Conservation (phyloP, 2,113 vertebrate genomes). For the Fregetta grallaria region DNA sequence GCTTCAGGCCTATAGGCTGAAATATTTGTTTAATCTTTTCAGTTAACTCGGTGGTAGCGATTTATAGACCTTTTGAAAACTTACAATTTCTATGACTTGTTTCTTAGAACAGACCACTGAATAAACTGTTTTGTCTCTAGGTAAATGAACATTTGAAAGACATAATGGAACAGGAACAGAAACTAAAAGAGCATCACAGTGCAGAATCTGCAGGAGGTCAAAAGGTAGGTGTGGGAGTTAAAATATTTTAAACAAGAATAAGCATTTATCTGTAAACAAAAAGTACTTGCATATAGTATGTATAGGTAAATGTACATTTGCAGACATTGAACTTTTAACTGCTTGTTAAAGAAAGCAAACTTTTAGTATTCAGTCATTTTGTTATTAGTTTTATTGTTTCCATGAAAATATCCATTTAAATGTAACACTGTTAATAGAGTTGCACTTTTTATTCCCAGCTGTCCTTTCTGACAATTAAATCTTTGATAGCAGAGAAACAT, state of each 20-base stretch:
- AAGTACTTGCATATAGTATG: background rate
- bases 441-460: background rate
- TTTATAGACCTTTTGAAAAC: background rate
- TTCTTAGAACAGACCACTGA: background rate
- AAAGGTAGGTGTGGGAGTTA: constrained; percentile 78
- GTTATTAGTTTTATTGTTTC: background rate
- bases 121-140: constrained; percentile 67
- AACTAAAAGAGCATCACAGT: constrained; percentile 80
- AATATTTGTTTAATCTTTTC: background rate
- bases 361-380: background rate
- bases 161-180: constrained; percentile 88
- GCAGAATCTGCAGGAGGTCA: constrained; percentile 84
- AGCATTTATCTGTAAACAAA: background rate
- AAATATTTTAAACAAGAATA: background rate
- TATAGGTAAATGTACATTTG: background rate
- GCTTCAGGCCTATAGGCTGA: background rate
- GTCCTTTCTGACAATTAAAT: background rate
- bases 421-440: background rate
- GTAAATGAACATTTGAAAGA: constrained; percentile 95
- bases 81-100: background rate
- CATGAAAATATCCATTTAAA: background rate
- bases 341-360: background rate
- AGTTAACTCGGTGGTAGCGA: background rate
- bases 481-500: background rate
- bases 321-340: background rate